Evolutionary conservation across 2,797 vertebrate genomes (phyloP).

Genomic region (Myiotriccus ornatus): DNA sequence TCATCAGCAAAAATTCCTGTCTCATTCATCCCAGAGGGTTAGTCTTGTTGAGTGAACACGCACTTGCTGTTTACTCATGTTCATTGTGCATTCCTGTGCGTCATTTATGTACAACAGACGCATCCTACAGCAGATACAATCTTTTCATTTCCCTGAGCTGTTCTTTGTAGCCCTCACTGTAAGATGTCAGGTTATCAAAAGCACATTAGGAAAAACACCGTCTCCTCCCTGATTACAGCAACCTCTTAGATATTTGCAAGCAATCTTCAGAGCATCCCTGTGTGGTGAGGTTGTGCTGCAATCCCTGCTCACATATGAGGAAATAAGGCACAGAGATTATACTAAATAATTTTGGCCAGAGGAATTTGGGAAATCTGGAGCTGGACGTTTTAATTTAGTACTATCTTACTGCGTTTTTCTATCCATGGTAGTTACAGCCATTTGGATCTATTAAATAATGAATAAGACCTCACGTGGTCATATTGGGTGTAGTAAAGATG

Average conservation of each 20-base stretch:
- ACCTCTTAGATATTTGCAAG: not conserved
- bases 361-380: not conserved
- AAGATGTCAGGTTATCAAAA: conserved; percentile 25
- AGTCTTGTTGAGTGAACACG: not conserved
- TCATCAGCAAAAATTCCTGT: not conserved
- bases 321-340: not conserved
- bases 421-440: not conserved
- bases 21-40: not conserved
- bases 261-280: not conserved
- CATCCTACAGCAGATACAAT: not conserved
- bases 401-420: not conserved
- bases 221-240: not conserved
- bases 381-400: not conserved
- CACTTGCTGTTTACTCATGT: not conserved
- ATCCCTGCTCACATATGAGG: not conserved
- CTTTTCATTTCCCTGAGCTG: conserved; percentile 19
- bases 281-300: not conserved
- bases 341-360: not conserved
- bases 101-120: not conserved
- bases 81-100: not conserved
- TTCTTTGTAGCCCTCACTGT: not conserved
- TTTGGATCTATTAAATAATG: not conserved
- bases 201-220: not conserved
- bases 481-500: not conserved
- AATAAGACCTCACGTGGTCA: not conserved